Evolutionary conservation across 2,113 vertebrate species (phyloP).

Genomic region (Elachura formosa): DNA sequence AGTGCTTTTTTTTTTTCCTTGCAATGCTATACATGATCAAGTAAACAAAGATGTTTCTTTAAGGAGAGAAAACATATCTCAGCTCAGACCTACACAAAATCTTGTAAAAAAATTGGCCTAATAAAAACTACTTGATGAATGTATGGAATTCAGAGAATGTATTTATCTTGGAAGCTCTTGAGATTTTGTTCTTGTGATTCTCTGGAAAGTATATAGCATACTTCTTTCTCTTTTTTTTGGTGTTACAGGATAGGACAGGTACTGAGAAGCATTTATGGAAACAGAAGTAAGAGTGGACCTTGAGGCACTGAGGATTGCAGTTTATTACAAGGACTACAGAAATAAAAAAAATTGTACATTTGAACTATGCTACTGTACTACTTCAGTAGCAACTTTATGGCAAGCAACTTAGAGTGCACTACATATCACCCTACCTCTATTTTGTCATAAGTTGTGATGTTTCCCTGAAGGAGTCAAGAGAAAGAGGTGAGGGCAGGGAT

Average conservation of each 20-base stretch:
- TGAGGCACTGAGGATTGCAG: background rate
- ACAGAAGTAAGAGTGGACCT: background rate
- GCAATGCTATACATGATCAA: background rate
- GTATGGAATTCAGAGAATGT: slow-evolving; percentile 38
- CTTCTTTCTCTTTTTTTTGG: background rate
- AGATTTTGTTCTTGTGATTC: background rate
- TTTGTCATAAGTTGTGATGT: background rate
- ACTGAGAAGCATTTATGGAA: background rate
- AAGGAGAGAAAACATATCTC: background rate
- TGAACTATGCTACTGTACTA: too few relatives aligned
- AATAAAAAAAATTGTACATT: background rate
- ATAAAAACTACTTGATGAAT: background rate
- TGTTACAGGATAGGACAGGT: background rate
- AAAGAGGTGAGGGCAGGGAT: background rate
- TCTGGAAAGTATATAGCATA: background rate
- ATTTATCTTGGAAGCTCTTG: slow-evolving; percentile 42
- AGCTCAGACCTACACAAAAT: background rate
- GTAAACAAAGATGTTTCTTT: background rate
- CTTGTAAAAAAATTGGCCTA: background rate
- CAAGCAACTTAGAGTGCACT: background rate
- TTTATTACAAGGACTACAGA: background rate
- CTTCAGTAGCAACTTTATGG: background rate
- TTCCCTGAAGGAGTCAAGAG: background rate
- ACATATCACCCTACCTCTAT: background rate
- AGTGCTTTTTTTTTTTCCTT: background rate